A percentile compares a stretch with the other conserved stretches of the same genome.
phyloP scores from a whole-genome alignment of 2,797 vertebrate species.

The Chaetodon trifasciatus region DNA sequence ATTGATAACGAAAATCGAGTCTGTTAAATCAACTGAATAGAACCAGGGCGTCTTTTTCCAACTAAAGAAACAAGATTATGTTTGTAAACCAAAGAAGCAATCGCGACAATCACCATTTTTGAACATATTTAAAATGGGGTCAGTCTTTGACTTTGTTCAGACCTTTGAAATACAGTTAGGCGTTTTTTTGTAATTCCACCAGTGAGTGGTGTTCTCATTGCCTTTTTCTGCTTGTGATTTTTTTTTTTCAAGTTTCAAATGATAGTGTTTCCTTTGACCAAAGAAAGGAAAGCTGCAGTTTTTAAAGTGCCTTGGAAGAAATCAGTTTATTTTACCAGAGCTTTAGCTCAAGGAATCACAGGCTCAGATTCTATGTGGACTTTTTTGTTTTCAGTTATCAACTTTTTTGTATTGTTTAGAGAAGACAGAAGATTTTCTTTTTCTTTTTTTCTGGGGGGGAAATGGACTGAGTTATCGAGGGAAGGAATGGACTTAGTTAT shows the following conservation, averaged over 20 bases:
- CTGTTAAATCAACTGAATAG: not conserved
- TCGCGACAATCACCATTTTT: not conserved
- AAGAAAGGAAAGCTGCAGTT: not conserved
- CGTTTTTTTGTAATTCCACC: not conserved
- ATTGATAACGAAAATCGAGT: not conserved
- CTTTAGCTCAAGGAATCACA: not conserved
- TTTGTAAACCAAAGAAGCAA: conserved; percentile 24
- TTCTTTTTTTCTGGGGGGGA: not conserved
- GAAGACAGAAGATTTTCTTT: conserved; percentile 51
- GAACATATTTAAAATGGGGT: not conserved
- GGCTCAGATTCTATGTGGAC: not conserved
- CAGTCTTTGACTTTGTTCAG: not conserved
- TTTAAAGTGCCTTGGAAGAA: not conserved
- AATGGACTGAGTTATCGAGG: conserved; percentile 65
- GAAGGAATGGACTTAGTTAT: conserved; percentile 70
- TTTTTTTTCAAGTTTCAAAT: not conserved
- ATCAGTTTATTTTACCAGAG: not conserved
- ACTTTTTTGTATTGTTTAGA: not conserved
- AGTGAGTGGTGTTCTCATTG: not conserved
- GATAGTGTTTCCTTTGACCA: not conserved
- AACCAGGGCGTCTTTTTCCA: not conserved
- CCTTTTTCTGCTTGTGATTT: not conserved
- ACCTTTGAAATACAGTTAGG: not conserved
- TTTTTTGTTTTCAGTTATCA: conserved; percentile 9
- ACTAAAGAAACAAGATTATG: rapidly evolving